Evolutionary conservation across 1,140 invertebrate genomes (phyloP).

Genomic region (Bombus superbus): DNA sequence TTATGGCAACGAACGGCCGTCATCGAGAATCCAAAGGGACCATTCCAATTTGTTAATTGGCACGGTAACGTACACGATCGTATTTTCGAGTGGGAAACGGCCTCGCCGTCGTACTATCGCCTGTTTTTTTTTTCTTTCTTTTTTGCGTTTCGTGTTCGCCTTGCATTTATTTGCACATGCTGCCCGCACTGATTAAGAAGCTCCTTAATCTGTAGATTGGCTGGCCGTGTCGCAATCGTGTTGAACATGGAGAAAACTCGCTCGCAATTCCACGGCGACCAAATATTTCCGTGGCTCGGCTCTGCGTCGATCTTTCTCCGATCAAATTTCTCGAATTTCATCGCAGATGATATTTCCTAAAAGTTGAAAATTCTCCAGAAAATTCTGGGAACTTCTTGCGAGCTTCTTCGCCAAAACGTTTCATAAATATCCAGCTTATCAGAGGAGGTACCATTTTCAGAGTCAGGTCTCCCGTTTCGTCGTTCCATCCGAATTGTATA

Average conservation of each 20-base stretch:
- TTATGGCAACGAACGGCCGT: constrained; percentile 74
- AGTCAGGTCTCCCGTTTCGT: no score
- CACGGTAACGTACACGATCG: constrained; percentile 71
- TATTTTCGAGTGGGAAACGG: constrained; percentile 15
- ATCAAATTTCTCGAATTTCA: no score
- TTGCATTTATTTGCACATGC: constrained; percentile 23
- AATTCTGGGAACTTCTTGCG: not conserved
- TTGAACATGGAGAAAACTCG: not conserved
- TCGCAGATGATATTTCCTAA: no score
- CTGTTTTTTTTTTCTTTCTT: no score
- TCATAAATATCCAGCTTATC: no score
- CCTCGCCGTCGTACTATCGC: not conserved
- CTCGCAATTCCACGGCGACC: not conserved
- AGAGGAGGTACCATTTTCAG: no score
- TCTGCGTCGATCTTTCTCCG: no score
- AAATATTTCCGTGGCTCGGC: no score
- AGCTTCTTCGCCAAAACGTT: no score
- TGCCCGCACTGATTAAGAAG: constrained; percentile 51
- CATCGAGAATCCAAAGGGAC: constrained; percentile 61
- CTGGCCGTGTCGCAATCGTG: not conserved
- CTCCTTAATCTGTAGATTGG: constrained; percentile 38
- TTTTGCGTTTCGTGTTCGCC: constrained; percentile 18
- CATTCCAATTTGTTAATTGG: constrained; percentile 78
- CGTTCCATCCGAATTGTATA: not conserved
- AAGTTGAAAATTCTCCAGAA: not conserved